Base-by-base conservation (phyloP, 2,888 invertebrate species). In the Eupithecia tripunctaria region DNA sequence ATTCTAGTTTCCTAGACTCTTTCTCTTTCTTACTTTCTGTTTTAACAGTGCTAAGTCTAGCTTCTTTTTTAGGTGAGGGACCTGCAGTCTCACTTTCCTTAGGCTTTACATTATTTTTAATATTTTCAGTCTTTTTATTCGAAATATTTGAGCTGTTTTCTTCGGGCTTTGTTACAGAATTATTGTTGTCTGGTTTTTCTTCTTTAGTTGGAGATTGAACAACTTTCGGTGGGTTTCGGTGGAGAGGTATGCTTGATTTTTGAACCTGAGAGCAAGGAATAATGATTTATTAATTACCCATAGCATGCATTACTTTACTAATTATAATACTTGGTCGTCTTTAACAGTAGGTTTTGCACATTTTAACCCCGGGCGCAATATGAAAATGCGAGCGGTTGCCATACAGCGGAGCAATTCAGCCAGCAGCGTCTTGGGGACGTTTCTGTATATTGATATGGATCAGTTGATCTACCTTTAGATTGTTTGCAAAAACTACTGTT, bases 41-140 rank as follows among this genome's bases (percentile, higher is more conserved):
- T 32, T 63, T 63, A 32, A 18, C 32, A 63, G n/a, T 63, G 36
- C n/a, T n/a, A 4, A n/a, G 38, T 41, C 25, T 60, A 3, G 18
- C 29, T 29, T 60, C 64, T 64, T 38, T 64, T 64, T 64, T 64
- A 60, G 1, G 2, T 38, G 64, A 64, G 2, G 21, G 64, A 41
- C 38, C 38, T 12, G 25, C 38, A 41, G 38, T 64, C 25, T 64
- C 64, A 21, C 21, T 41, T n/a, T 64, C 64, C 10, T 64, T 64
- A 64, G 64, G 21, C 15, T 41, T 64, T 25, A 14, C n/a, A 63
- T 63, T 64, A 18, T 32, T 38, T 64, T 41, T 60, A 60, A 29
- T 29, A 18, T 60, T 41, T 41, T 64, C 64, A 38, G 38, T 64
- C 38, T 64, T 64, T 21, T 36, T 63, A n/a, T 63, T 64, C n/a